Evolutionary conservation across 1,140 invertebrate genomes (phyloP).

Genomic region (Monomorium pharaonis): DNA sequence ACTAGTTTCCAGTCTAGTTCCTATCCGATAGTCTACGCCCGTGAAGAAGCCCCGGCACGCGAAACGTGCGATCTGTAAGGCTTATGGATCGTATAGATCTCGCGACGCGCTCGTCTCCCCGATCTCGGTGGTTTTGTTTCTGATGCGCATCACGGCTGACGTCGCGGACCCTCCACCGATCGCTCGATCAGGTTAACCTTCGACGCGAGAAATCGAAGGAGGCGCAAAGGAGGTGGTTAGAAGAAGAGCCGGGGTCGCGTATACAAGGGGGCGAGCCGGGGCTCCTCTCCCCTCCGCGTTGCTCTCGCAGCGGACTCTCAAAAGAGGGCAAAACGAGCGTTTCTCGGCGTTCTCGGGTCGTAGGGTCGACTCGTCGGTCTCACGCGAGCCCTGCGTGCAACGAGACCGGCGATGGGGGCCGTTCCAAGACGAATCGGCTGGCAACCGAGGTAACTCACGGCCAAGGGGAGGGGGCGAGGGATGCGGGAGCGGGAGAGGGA

Average conservation of each 20-base stretch:
- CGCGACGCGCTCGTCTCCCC: neutral
- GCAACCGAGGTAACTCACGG: slow-evolving; percentile 71
- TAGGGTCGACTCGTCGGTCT: slow-evolving; percentile 77
- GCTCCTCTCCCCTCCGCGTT: neutral
- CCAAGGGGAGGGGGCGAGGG: slow-evolving; percentile 57
- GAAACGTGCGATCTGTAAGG: neutral
- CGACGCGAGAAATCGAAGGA: slow-evolving; percentile 57
- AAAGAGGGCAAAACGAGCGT: slow-evolving; percentile 73
- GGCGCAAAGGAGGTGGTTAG: slow-evolving; percentile 36
- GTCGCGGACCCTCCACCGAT: slow-evolving; percentile 30
- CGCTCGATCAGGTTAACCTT: slow-evolving; percentile 41
- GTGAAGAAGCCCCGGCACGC: neutral
- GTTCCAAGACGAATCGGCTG: slow-evolving; percentile 71
- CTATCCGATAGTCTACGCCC: neutral
- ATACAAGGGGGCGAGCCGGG: slow-evolving; percentile 18
- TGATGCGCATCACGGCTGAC: slow-evolving; percentile 18
- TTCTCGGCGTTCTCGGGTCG: slow-evolving; percentile 76
- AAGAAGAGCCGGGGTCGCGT: neutral
- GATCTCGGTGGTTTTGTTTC: slow-evolving; percentile 32
- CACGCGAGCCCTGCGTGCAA: slow-evolving; percentile 75
- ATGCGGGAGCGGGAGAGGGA: slow-evolving; percentile 61
- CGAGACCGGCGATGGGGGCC: slow-evolving; percentile 69
- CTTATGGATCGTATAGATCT: neutral
- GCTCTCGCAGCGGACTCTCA: slow-evolving; percentile 59
- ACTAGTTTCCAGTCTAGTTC: neutral